Percentiles rank a stretch among this genome's conserved stretches.
These are phyloP conservation scores for Manacus vitellinus DNA, from an alignment of 2,113 vertebrate genomes.

Conservation along the genomic window DNA sequence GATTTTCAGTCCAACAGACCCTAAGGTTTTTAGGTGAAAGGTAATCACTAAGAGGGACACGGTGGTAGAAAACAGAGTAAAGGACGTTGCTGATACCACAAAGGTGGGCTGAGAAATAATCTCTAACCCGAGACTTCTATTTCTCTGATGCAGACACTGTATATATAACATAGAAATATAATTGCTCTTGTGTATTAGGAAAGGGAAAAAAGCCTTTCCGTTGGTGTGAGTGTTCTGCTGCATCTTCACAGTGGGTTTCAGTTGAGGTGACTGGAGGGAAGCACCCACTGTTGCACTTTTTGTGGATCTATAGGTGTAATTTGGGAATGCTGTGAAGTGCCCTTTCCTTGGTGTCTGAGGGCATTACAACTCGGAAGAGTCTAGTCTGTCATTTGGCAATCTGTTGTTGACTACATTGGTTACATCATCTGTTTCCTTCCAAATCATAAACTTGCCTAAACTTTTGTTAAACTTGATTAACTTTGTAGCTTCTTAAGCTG, in stretches of 20 bases:
- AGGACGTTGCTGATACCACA: background rate
- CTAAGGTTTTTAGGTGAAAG: background rate
- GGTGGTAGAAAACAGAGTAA: fast-evolving
- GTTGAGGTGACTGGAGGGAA: background rate
- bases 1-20: background rate
- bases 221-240: background rate
- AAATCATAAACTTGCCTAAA: background rate
- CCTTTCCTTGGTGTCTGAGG: background rate
- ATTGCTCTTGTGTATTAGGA: background rate
- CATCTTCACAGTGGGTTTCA: background rate
- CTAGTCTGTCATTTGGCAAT: background rate
- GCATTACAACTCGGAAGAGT: fast-evolving
- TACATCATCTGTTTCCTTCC: background rate
- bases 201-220: background rate
- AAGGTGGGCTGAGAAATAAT: background rate
- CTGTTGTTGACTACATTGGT: fast-evolving
- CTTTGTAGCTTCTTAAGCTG: background rate
- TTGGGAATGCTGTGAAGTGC: background rate
- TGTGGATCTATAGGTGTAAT: fast-evolving
- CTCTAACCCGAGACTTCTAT: background rate
- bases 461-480: background rate
- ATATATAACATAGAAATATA: fast-evolving
- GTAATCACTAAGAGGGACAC: fast-evolving
- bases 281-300: fast-evolving
- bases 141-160: background rate